Base-by-base conservation (phyloP, 1,140 invertebrate genomes). In the Drosophila pallidifrons region DNA sequence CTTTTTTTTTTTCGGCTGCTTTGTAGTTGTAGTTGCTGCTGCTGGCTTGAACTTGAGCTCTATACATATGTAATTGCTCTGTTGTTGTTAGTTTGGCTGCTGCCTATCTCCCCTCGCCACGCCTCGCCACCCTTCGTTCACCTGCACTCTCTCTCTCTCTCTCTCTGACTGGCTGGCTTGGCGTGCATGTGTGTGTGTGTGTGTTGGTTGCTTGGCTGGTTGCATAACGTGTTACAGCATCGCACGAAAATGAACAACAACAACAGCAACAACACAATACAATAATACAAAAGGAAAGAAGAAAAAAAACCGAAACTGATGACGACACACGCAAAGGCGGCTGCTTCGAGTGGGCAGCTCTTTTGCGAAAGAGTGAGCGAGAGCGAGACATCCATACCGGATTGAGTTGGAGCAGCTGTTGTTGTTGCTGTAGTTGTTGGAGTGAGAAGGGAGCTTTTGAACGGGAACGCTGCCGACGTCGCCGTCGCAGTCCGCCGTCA, bases 11-110 rank as follows among this genome's bases (percentile, higher is more conserved):
- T 47, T 45, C 43, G 55, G 65, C 30, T 78, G 35, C 1, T 54
- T 41, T 60, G 43, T 35, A 49, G 49, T 32, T 71, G 57, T 88
- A 77, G 81, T 83, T 38, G 8, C 8, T 10, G 35, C 8, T 38
- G 6, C 35, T 91, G 82, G 87, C 85, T 92, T 92, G 91, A 92
- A 92, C 91, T 92, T 92, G 91, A 92, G 91, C 91, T 92, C 91
- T 89, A 92, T 92, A 92, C 87, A 92, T 92, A 91, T 85, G 86
- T 90, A 90, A 89, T 89, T 89, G 85, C 73, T 64, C 46, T 68
- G 59, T 52, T 77, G 59, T 61, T 77, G 45, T 61, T 77, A 45
- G 49, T 66, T 73, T 6, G 16, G 54, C 35, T n/a, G 38, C 47
- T 25, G 20, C 20, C 20, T 25, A 25, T 3, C 20, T 25, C 20